These are phyloP conservation scores for Aphrocallistes beatrix DNA, from an alignment of 37 sponge, comb jelly and placozoan species.

Conservation along the genomic window DNA sequence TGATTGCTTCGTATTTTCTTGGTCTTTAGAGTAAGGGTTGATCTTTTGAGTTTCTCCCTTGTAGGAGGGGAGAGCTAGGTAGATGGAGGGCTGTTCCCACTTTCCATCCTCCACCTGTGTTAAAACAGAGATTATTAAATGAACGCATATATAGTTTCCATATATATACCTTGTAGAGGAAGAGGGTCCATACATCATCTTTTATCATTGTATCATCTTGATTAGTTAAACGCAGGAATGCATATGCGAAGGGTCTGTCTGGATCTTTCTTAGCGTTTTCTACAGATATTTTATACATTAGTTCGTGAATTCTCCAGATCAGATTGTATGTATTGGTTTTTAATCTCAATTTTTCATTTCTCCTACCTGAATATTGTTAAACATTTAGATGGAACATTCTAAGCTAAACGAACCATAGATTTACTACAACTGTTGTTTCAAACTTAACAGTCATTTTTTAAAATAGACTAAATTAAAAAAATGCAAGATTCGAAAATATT, in stretches of 20 bases:
- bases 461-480: neutral
- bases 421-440: neutral
- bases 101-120: neutral
- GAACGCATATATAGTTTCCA: neutral
- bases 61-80: conserved; percentile 18
- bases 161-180: conserved; percentile 35
- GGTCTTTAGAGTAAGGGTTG: conserved; percentile 1
- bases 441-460: neutral
- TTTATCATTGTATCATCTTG: conserved; percentile 49
- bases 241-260: conserved; percentile 59
- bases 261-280: conserved; percentile 32
- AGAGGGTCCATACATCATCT: conserved; percentile 53
- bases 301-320: too few relatives aligned
- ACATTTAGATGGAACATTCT: neutral
- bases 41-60: conserved; percentile 17
- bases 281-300: too few relatives aligned
- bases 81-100: conserved; percentile 8
- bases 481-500: neutral
- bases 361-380: too few relatives aligned
- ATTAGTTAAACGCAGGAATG: conserved; percentile 53
- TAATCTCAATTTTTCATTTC: neutral
- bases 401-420: too few relatives aligned
- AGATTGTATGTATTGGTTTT: too few relatives aligned
- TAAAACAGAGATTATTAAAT: neutral
- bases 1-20: neutral